These are phyloP conservation scores for Aquatica leii DNA, from an alignment of 2,888 invertebrate species.

Conservation along the genomic window DNA sequence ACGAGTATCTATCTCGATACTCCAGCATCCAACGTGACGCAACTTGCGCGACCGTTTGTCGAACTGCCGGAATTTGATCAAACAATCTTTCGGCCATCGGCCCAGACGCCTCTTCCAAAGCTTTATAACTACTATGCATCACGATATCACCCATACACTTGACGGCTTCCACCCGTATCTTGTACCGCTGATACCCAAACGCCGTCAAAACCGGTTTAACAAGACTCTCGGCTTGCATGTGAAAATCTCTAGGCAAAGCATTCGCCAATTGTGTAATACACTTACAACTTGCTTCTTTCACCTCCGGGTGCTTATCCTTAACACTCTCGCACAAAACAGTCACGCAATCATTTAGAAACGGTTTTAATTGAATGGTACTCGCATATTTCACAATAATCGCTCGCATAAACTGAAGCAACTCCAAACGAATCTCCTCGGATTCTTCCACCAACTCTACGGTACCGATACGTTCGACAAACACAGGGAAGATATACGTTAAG, in stretches of 20 bases:
- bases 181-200: slow-evolving; percentile 84
- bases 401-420: slow-evolving; percentile 72
- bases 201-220: slow-evolving; percentile 77
- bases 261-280: slow-evolving; percentile 73
- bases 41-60: slow-evolving; percentile 78
- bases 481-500: slow-evolving; percentile 77
- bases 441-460: slow-evolving; percentile 74
- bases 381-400: slow-evolving; percentile 72
- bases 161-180: slow-evolving; percentile 78
- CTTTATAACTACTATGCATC: slow-evolving; percentile 63
- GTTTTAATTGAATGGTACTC: slow-evolving; percentile 65
- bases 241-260: slow-evolving; percentile 74
- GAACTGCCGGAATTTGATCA: slow-evolving; percentile 82
- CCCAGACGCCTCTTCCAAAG: slow-evolving; percentile 71
- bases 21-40: slow-evolving; percentile 81
- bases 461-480: slow-evolving; percentile 79
- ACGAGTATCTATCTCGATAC: slow-evolving; percentile 87
- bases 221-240: slow-evolving; percentile 76
- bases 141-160: slow-evolving; percentile 75
- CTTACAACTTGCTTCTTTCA: slow-evolving; percentile 80
- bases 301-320: slow-evolving; percentile 80
- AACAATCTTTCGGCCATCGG: slow-evolving; percentile 89
- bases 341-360: slow-evolving; percentile 79
- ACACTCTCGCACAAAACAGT: slow-evolving; percentile 76
- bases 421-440: slow-evolving; percentile 84